Conservation (phyloP, 2,113 vertebrate species). For the Amblyornis subalaris region DNA sequence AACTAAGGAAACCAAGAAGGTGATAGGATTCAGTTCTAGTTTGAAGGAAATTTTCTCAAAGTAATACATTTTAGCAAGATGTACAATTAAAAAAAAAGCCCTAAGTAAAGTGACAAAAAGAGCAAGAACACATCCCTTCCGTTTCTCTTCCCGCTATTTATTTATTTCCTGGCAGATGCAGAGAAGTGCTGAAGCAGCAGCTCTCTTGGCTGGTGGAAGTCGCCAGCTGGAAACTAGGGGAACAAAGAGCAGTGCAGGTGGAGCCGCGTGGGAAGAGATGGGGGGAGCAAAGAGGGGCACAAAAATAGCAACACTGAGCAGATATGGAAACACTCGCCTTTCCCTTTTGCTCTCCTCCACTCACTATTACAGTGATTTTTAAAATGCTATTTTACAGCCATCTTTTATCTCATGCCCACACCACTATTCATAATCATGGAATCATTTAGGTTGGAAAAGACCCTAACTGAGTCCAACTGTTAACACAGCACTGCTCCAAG, state of each 20-base stretch:
- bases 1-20: background rate
- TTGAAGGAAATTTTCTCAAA: background rate
- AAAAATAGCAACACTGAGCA: background rate
- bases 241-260: constrained; percentile 58
- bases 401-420: background rate
- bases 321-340: accelerated
- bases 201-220: constrained; percentile 48
- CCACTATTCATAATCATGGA: background rate
- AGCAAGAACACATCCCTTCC: constrained; percentile 29
- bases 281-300: background rate
- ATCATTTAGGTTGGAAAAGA: background rate
- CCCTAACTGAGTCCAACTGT: background rate
- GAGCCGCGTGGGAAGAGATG: background rate
- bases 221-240: constrained; percentile 19
- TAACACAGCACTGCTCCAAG: background rate
- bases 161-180: constrained; percentile 63
- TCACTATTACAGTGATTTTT: background rate
- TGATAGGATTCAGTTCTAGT: background rate
- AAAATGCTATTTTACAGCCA: background rate
- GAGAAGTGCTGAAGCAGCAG: constrained; percentile 49
- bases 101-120: constrained; percentile 34
- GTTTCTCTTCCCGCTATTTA: constrained; percentile 40
- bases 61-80: background rate
- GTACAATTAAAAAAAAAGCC: background rate
- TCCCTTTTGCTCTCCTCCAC: background rate